These are phyloP conservation scores for Eueides isabella DNA, from an alignment of 1,140 invertebrate species.

Conservation along the genomic window DNA sequence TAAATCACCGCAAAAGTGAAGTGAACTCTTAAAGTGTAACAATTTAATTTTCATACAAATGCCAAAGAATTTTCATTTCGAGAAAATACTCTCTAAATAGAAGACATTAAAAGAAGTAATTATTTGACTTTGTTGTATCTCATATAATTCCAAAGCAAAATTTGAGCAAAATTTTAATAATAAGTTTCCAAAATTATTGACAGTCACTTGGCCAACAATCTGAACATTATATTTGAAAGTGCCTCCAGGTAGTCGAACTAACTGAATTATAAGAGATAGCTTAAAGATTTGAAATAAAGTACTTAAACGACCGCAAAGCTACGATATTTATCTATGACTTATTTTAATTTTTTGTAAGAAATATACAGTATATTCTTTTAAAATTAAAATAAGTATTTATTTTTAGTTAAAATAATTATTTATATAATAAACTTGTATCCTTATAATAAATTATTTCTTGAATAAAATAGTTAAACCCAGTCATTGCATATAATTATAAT, in stretches of 20 bases:
- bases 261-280: too few relatives aligned
- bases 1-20: conserved; percentile 19
- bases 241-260: too few relatives aligned
- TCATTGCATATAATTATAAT: neutral
- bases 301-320: too few relatives aligned
- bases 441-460: neutral
- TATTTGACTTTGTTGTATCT: neutral
- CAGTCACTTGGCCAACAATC: too few relatives aligned
- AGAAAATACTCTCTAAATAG: neutral
- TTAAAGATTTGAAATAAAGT: too few relatives aligned
- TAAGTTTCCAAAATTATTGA: neutral
- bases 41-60: conserved; percentile 8
- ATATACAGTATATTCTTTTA: too few relatives aligned
- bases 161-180: neutral
- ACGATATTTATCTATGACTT: too few relatives aligned
- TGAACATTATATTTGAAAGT: too few relatives aligned
- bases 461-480: neutral
- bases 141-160: neutral
- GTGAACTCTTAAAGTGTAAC: conserved; percentile 4
- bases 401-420: too few relatives aligned
- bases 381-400: too few relatives aligned
- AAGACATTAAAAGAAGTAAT: neutral
- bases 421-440: too few relatives aligned
- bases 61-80: conserved; percentile 14
- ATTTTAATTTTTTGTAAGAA: too few relatives aligned